Evolutionary conservation across 2,113 vertebrate species (phyloP).

Genomic region (Uropsilus gracilis): DNA sequence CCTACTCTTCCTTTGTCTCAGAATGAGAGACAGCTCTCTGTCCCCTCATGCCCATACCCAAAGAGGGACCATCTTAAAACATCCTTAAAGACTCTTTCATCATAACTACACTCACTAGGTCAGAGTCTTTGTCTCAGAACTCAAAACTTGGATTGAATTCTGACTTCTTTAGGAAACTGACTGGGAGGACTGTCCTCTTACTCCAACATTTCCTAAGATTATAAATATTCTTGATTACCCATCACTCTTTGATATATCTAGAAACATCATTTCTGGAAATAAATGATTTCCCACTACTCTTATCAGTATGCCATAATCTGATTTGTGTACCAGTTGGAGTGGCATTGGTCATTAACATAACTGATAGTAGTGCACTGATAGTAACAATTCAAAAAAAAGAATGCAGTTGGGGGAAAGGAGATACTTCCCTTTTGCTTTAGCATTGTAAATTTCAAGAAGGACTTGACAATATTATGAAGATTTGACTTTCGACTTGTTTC

Average conservation of each 20-base stretch:
- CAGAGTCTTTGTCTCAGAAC: not conserved
- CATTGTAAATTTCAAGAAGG: no score
- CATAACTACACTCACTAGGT: not conserved
- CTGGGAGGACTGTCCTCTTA: not conserved
- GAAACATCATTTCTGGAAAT: not conserved
- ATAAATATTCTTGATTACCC: not conserved
- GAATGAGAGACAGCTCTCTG: not conserved
- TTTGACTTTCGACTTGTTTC: no score
- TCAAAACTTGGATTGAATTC: not conserved
- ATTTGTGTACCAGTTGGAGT: no score
- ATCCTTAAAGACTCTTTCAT: not conserved
- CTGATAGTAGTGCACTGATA: no score
- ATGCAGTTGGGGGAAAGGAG: no score
- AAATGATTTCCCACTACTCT: not conserved
- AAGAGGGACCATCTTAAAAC: not conserved
- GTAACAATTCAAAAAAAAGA: no score
- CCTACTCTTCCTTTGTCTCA: not conserved
- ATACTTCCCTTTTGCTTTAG: no score
- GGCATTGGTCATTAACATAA: no score
- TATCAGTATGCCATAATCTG: not conserved
- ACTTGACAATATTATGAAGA: no score
- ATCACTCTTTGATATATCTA: not conserved
- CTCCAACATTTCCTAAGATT: not conserved
- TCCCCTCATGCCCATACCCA: not conserved
- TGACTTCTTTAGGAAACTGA: not conserved